phyloP scores from a whole-genome alignment of 1,140 invertebrate genomes.

The Caenorhabditis tropicalis region DNA sequence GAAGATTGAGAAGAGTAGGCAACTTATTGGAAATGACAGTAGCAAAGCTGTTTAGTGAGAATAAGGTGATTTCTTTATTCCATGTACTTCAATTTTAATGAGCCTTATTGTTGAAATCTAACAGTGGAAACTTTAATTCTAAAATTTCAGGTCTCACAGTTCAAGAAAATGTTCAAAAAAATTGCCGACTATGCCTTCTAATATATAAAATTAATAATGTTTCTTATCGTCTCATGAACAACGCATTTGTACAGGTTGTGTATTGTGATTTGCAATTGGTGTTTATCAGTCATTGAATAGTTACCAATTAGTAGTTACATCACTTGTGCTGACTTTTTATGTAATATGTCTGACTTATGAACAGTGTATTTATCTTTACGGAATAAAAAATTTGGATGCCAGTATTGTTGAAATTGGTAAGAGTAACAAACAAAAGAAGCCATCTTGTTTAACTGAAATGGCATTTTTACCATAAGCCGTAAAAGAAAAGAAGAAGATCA shows the following conservation, averaged over 20 bases:
- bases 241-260: neutral
- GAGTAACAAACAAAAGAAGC: neutral
- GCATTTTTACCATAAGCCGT: slow-evolving; percentile 27
- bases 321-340: neutral
- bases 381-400: neutral
- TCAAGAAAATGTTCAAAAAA: slow-evolving; percentile 72
- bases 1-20: slow-evolving; percentile 68
- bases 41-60: slow-evolving; percentile 67
- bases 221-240: neutral
- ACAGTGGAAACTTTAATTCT: too few species aligned
- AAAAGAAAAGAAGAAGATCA: neutral
- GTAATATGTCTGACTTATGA: neutral
- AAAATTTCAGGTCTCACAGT: slow-evolving; percentile 62
- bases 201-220: slow-evolving; percentile 37
- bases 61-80: slow-evolving; percentile 58
- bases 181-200: slow-evolving; percentile 67
- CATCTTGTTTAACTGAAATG: neutral
- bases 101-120: too few species aligned
- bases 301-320: neutral
- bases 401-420: neutral
- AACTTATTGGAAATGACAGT: slow-evolving; percentile 71
- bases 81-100: too few species aligned
- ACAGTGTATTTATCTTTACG: neutral
- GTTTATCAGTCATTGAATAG: neutral
- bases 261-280: neutral